These are phyloP conservation scores for Paracyprichromis sp. DNA, from an alignment of 2,113 vertebrate genomes.

Conservation along the genomic window DNA sequence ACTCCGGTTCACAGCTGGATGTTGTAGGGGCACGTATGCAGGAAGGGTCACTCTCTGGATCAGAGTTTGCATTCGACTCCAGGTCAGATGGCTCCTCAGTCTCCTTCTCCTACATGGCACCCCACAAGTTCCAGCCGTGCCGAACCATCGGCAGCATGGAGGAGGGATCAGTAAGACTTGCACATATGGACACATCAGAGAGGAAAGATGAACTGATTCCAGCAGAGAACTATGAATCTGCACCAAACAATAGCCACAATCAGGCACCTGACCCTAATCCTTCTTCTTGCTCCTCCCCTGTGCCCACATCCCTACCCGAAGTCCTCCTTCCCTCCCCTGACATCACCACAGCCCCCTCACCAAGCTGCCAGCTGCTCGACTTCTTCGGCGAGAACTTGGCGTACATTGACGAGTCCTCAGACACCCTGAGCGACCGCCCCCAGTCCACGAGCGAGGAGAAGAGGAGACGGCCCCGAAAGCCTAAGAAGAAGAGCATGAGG, in stretches of 20 bases:
- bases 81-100: slow-evolving; percentile 38
- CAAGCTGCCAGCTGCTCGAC: slow-evolving; percentile 71
- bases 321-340: slow-evolving; percentile 8
- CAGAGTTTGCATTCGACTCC: slow-evolving; percentile 53
- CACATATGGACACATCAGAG: background rate
- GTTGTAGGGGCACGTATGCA: background rate
- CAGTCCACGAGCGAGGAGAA: slow-evolving; percentile 17
- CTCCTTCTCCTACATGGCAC: slow-evolving; percentile 16
- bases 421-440: slow-evolving; percentile 75
- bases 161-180: background rate
- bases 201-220: background rate
- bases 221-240: background rate
- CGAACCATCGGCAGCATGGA: background rate
- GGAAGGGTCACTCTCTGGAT: slow-evolving; percentile 31
- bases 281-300: background rate
- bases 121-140: background rate
- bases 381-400: slow-evolving; percentile 83
- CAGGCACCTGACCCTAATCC: background rate
- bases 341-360: background rate
- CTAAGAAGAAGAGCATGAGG: slow-evolving; percentile 60
- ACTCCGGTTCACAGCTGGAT: slow-evolving; percentile 31
- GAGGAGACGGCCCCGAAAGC: slow-evolving; percentile 44
- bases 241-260: background rate
- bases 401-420: slow-evolving; percentile 87
- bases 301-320: background rate